Conservation (phyloP, 2,888 invertebrate genomes). For the Nymphalis urticae region DNA sequence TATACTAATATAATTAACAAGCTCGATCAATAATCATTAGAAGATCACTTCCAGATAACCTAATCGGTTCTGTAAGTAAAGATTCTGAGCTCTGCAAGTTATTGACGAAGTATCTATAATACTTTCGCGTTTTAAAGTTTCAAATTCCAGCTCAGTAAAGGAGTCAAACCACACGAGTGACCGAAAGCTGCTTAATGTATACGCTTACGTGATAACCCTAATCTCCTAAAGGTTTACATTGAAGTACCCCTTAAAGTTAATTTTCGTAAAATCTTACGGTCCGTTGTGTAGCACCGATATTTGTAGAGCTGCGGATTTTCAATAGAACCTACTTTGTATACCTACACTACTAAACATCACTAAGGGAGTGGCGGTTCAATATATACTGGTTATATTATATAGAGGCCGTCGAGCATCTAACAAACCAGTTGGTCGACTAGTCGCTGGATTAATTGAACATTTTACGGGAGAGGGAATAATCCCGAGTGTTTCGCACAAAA, state of each 20-base stretch:
- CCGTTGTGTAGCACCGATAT: slow-evolving; percentile 51
- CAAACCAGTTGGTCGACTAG: slow-evolving; percentile 50
- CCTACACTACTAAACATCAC: slow-evolving; percentile 34
- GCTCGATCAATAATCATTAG: too few relatives aligned
- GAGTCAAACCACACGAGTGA: slow-evolving; percentile 46
- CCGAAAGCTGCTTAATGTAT: slow-evolving; percentile 53
- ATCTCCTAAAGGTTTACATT: slow-evolving; percentile 72
- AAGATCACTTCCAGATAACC: too few relatives aligned
- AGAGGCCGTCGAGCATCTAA: slow-evolving; percentile 50
- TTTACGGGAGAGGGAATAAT: slow-evolving; percentile 58
- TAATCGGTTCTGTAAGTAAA: too few relatives aligned
- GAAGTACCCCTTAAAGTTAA: slow-evolving; percentile 75
- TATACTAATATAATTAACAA: too few relatives aligned
- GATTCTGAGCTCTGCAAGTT: background rate
- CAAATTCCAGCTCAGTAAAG: slow-evolving; percentile 13
- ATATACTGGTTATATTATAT: slow-evolving; percentile 49
- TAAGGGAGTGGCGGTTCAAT: slow-evolving; percentile 48
- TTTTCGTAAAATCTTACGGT: slow-evolving; percentile 78
- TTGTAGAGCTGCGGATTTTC: slow-evolving; percentile 37
- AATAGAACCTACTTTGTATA: slow-evolving; percentile 34
- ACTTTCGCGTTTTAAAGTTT: slow-evolving; percentile 11
- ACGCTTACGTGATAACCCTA: slow-evolving; percentile 63
- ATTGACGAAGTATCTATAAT: slow-evolving; percentile 2
- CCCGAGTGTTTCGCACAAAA: slow-evolving; percentile 64
- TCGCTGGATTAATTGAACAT: slow-evolving; percentile 52